These are phyloP conservation scores for Drosophila ochracea DNA, from an alignment of 2,888 invertebrate genomes.

Conservation along the genomic window DNA sequence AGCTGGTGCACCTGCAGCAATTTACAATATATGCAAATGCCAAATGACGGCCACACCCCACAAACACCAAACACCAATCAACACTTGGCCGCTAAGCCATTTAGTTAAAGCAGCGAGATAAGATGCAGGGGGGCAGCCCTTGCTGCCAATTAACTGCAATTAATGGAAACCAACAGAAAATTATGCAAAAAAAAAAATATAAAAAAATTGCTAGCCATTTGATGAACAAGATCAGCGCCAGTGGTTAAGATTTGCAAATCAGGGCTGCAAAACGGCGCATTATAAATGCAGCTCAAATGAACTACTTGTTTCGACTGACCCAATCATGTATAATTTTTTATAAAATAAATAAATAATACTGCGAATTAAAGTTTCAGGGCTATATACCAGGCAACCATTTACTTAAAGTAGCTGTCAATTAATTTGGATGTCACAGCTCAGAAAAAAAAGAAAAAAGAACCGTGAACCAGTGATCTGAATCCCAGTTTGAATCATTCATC, in stretches of 20 bases:
- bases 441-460: neutral
- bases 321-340: neutral
- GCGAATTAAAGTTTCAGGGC: neutral
- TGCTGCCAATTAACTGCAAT: conserved; percentile 74
- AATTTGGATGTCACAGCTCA: neutral
- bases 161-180: conserved; percentile 57
- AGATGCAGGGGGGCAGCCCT: conserved; percentile 48
- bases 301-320: neutral
- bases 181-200: conserved; percentile 59
- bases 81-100: conserved; percentile 55
- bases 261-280: conserved; percentile 43
- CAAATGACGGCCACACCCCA: conserved; percentile 63
- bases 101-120: neutral
- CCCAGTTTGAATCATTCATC: conserved; percentile 51
- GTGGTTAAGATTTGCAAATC: conserved; percentile 46
- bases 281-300: conserved; percentile 8
- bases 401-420: conserved; percentile 12
- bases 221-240: conserved; percentile 69
- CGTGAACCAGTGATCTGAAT: conserved; percentile 58
- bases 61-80: conserved; percentile 65
- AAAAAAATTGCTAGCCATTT: conserved; percentile 37
- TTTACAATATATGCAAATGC: conserved; percentile 65
- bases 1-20: conserved; percentile 62
- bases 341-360: neutral
- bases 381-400: neutral